These are phyloP conservation scores for Manduca sexta DNA, from an alignment of 1,140 invertebrate genomes.

Conservation along the genomic window DNA sequence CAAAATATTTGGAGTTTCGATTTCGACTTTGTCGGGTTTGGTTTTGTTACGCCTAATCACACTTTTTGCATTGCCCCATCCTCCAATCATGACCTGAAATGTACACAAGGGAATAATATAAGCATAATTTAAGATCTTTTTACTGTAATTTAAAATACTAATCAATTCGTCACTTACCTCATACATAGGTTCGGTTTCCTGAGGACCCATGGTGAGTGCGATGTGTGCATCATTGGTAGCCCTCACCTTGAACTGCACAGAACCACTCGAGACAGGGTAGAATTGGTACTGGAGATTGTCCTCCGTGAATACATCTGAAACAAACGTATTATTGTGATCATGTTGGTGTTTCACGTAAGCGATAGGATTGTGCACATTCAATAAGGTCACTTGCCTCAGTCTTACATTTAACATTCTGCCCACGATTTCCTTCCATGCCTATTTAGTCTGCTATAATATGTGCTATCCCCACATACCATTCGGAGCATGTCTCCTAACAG, in stretches of 20 bases:
- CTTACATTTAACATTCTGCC: slow-evolving; percentile 13
- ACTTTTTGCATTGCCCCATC: slow-evolving; percentile 89
- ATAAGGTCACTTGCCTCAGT: not conserved
- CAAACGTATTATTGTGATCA: not conserved
- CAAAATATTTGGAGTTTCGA: slow-evolving; percentile 80
- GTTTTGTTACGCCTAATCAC: slow-evolving; percentile 85
- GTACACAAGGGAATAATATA: no score
- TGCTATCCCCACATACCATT: slow-evolving; percentile 19
- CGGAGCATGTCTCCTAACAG: slow-evolving; percentile 28
- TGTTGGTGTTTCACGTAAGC: not conserved
- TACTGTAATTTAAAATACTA: no score
- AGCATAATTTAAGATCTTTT: no score
- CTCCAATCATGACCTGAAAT: slow-evolving; percentile 85
- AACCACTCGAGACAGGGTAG: slow-evolving; percentile 78
- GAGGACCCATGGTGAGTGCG: slow-evolving; percentile 79
- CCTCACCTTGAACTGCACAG: slow-evolving; percentile 83
- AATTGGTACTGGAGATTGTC: slow-evolving; percentile 88
- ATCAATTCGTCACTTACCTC: slow-evolving; percentile 80
- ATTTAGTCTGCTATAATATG: slow-evolving; percentile 21
- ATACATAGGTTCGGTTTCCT: slow-evolving; percentile 81
- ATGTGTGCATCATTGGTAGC: slow-evolving; percentile 87
- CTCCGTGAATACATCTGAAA: slow-evolving; percentile 80
- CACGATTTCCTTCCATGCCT: slow-evolving; percentile 18
- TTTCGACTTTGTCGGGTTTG: slow-evolving; percentile 85
- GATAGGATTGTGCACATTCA: no score